phyloP scores from a whole-genome alignment of 1,140 invertebrate genomes.

The Drosophila pruinosa region DNA sequence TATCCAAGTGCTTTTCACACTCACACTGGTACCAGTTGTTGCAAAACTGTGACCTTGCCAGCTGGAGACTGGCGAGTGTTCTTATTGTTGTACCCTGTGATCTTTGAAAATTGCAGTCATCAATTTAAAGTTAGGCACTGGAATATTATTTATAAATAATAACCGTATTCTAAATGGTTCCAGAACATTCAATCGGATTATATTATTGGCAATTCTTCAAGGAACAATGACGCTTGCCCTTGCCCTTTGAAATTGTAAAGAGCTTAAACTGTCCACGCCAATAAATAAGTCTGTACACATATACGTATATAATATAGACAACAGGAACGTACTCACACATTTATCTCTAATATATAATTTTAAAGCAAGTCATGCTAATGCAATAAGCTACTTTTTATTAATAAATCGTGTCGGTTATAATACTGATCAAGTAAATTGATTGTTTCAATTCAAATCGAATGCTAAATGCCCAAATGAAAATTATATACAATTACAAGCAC shows the following conservation, averaged over 20 bases:
- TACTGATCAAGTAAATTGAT: constrained; percentile 9
- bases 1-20: not conserved
- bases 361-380: constrained; percentile 13
- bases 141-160: too few species aligned
- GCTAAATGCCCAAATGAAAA: not conserved
- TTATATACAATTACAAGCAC: not conserved
- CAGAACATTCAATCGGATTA: too few species aligned
- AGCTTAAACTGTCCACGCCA: too few species aligned
- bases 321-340: not conserved
- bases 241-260: not conserved
- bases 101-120: too few species aligned
- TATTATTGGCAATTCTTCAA: too few species aligned
- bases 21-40: constrained; percentile 14
- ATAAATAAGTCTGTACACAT: not conserved
- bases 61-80: too few species aligned
- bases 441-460: not conserved
- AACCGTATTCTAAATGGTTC: too few species aligned
- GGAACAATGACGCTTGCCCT: constrained; percentile 1
- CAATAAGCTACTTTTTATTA: constrained; percentile 22
- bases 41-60: too few species aligned
- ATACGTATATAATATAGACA: not conserved
- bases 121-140: too few species aligned
- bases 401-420: constrained; percentile 6
- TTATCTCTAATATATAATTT: not conserved
- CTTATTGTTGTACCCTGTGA: too few species aligned